Evolutionary conservation across 2,888 invertebrate genomes (phyloP).

Genomic region (Hydrotaea cyrtoneurina): DNA sequence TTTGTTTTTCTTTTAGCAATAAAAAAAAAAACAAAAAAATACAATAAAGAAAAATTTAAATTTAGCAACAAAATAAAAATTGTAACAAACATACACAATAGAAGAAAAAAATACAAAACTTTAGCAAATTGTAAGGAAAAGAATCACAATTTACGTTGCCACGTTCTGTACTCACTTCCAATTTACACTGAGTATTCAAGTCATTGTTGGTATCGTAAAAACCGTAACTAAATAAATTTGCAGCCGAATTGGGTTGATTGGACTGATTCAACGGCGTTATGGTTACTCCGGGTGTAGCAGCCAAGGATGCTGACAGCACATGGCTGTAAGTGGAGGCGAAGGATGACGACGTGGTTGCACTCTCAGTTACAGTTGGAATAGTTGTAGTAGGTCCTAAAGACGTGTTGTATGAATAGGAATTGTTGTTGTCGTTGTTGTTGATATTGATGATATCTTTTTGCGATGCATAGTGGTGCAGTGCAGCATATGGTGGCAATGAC

Average conservation of each 20-base stretch:
- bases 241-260: conserved; percentile 60
- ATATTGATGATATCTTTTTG: conserved; percentile 53
- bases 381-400: conserved; percentile 33
- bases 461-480: conserved; percentile 14
- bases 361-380: conserved; percentile 27
- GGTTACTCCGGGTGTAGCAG: conserved; percentile 76
- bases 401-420: conserved; percentile 40
- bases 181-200: conserved; percentile 71
- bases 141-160: conserved; percentile 22
- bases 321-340: conserved; percentile 73
- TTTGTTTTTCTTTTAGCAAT: conserved; percentile 25
- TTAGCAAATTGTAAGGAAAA: conserved; percentile 30
- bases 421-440: conserved; percentile 53
- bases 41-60: not conserved
- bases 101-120: conserved; percentile 26
- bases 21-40: conserved; percentile 43
- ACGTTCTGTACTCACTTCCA: conserved; percentile 76
- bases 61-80: conserved; percentile 3
- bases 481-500: conserved; percentile 52
- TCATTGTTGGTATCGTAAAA: conserved; percentile 65
- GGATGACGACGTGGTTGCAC: conserved; percentile 48
- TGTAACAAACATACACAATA: too few relatives aligned
- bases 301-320: conserved; percentile 75
- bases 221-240: conserved; percentile 69
- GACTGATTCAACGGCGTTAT: conserved; percentile 71